Conservation (phyloP, 2,113 vertebrate genomes). For the Seriola aureovittata region DNA sequence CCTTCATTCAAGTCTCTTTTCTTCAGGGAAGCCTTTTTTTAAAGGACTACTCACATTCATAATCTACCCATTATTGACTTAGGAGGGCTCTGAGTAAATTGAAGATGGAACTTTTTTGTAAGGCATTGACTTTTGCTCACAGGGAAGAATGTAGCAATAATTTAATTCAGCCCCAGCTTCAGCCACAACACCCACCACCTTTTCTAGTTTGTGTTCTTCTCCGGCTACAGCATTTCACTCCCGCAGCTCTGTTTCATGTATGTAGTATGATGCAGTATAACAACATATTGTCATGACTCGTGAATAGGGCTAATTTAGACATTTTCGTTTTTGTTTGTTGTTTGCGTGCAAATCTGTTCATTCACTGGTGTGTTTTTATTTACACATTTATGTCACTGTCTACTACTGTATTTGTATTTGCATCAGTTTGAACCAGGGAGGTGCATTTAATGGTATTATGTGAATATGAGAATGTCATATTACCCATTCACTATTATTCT, state of each 20-base stretch:
- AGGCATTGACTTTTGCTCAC: conserved; percentile 38
- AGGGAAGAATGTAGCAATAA: not conserved
- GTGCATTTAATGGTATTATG: not conserved
- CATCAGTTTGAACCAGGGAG: not conserved
- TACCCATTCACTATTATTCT: not conserved
- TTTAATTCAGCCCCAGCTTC: conserved; percentile 13
- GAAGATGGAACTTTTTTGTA: conserved; percentile 52
- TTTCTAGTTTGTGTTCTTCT: conserved; percentile 9
- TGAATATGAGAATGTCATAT: not conserved
- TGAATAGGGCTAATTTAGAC: too few relatives aligned
- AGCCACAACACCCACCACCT: not conserved
- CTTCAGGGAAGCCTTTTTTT: conserved; percentile 45
- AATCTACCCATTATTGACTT: conserved; percentile 68
- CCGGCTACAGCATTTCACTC: conserved; percentile 5
- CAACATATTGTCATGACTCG: not conserved
- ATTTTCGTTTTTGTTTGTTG: not conserved
- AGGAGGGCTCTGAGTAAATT: conserved; percentile 38
- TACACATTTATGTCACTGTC: not conserved
- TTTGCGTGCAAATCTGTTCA: not conserved
- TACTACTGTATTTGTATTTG: not conserved
- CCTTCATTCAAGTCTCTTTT: conserved; percentile 55
- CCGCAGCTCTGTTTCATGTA: not conserved
- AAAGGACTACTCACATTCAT: conserved; percentile 38
- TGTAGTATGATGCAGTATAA: not conserved
- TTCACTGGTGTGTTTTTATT: not conserved